Evolutionary conservation across 1,140 invertebrate genomes (phyloP).

Genomic region (Drosophila sucinea): DNA sequence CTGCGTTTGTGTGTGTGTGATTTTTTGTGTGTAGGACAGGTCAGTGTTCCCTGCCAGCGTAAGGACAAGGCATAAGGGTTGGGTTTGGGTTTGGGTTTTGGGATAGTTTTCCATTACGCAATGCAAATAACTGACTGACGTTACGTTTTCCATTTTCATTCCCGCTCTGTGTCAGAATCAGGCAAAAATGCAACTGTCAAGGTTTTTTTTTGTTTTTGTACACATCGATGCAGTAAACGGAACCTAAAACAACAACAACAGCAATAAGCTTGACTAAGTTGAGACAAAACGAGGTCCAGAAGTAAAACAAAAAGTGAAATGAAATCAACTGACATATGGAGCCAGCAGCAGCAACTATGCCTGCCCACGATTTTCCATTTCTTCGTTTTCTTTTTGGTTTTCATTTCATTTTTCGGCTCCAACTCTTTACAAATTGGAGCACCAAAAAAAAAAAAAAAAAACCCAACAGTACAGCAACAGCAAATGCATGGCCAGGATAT

Average conservation of each 20-base stretch:
- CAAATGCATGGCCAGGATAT: conserved; percentile 72
- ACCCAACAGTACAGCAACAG: conserved; percentile 47
- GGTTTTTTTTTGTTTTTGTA: conserved; percentile 49
- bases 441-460: conserved; percentile 32
- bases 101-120: conserved; percentile 67
- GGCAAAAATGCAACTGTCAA: conserved; percentile 76
- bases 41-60: conserved; percentile 51
- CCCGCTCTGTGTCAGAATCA: conserved; percentile 47
- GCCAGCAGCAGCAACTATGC: conserved; percentile 22
- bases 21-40: conserved; percentile 61
- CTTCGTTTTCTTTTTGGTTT: not conserved
- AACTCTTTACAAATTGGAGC: conserved; percentile 71
- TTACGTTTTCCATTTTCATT: conserved; percentile 1
- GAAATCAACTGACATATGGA: conserved; percentile 81
- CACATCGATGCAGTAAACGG: conserved; percentile 53
- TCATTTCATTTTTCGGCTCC: conserved; percentile 13
- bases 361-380: not conserved
- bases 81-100: conserved; percentile 17
- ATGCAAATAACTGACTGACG: conserved; percentile 64
- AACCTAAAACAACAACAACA: conserved; percentile 25
- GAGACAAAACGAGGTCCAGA: conserved; percentile 45
- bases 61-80: conserved; percentile 43
- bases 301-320: conserved; percentile 70
- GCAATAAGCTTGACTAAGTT: conserved; percentile 66
- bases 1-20: conserved; percentile 29